Conservation (phyloP, 2,113 vertebrate genomes). For the Syngnathus floridae region DNA sequence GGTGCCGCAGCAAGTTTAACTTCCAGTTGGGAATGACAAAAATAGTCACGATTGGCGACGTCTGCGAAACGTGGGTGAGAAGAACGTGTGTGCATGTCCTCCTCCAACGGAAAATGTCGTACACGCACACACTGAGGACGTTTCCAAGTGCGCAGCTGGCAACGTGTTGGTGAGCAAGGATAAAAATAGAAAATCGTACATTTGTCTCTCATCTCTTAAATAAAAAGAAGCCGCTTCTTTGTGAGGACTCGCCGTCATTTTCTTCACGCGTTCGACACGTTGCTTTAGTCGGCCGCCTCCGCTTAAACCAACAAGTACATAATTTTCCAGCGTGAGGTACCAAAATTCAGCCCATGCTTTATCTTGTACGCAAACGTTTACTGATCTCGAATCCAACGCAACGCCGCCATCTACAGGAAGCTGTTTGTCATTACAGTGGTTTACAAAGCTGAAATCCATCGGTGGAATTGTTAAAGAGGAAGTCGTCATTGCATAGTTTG, state of each 20-base stretch:
- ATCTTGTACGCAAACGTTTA: too few species aligned
- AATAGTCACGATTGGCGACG: not conserved
- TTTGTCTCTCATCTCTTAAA: conserved; percentile 20
- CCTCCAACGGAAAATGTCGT: conserved; percentile 36
- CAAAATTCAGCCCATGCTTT: too few species aligned
- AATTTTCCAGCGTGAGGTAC: too few species aligned
- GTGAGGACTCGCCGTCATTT: not conserved
- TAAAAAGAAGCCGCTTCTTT: conserved; percentile 8
- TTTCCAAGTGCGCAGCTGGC: conserved; percentile 43
- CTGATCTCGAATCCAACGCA: too few species aligned
- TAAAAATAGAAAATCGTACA: conserved; percentile 47
- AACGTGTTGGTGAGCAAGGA: conserved; percentile 21
- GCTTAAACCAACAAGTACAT: too few species aligned
- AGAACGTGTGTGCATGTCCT: conserved; percentile 14
- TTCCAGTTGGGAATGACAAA: conserved; percentile 8
- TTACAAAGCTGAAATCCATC: too few species aligned
- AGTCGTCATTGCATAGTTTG: too few species aligned
- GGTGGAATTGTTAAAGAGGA: too few species aligned
- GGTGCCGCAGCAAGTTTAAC: not conserved
- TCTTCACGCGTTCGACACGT: not conserved
- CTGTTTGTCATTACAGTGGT: too few species aligned
- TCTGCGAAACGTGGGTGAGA: not conserved
- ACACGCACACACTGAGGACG: conserved; percentile 15
- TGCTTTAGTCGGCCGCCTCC: too few species aligned
- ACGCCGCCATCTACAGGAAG: too few species aligned